Base-by-base conservation (phyloP, 2,797 vertebrate genomes). In the Fringilla coelebs region DNA sequence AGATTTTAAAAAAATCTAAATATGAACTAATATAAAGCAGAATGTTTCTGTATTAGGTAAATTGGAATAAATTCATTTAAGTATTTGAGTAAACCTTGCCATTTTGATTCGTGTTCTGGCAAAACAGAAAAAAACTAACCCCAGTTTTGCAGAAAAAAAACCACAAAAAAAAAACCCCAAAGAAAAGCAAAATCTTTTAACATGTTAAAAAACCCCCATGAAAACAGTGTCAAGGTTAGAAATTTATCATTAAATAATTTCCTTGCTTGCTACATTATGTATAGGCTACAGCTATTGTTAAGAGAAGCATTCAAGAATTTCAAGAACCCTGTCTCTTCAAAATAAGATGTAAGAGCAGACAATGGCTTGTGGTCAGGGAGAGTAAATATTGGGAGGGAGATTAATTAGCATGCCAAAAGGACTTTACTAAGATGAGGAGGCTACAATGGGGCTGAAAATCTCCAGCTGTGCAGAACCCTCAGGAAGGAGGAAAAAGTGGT, bases 341-440 rank as follows among this genome's bases (percentile, higher is more conserved):
- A 96, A 57, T 86, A 86, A 93, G 92, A 96, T 81, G 81, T 92
- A 91, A 96, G 74, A 81, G 54, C 66, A 92, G 85, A 94, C 94
- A 97, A 93, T 88, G 65, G 62, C 72, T 92, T 91, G 48, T 90
- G 85, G 77, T 93, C 86, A 77, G 77, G 62, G 77, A 93, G 58
- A 86, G 82, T 91, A 96, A 93, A 96, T 75, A 90, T 92, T 96
- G 72, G 89, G 91, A 94, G 93, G 45, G 60, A 93, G 92, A 79
- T 95, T 91, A 93, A 95, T 97, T 95, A 96, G 82, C 92, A 97
- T 96, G 82, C 86, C 92, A 94, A 91, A 97, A 96, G 89, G 87
- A 68, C 85, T 94, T 88, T 45, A 52, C 71, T 60, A 81, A 79
- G 14, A 90, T 90, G 85, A 89, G 91, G 52, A 94, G 61, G n/a